Percentiles rank a stretch among this genome's conserved stretches.
phyloP scores from a whole-genome alignment of 2,888 invertebrate genomes.

The Cephus sareptanus region DNA sequence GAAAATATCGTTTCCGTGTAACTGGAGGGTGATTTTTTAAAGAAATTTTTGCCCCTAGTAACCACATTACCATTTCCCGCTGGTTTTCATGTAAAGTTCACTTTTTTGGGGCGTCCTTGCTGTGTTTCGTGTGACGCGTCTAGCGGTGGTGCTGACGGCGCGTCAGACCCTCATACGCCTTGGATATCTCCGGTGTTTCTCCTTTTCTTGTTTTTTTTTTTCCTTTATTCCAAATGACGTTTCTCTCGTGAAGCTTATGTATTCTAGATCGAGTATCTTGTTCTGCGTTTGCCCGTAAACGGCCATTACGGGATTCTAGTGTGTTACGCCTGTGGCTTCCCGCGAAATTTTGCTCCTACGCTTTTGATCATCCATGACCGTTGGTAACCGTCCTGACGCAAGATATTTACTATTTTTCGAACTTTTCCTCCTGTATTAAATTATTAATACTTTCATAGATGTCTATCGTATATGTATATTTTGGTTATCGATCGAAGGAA shows the following conservation, averaged over 20 bases:
- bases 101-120: constrained; percentile 34
- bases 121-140: constrained; percentile 30
- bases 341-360: background rate
- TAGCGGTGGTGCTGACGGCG: constrained; percentile 17
- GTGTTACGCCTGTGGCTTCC: background rate
- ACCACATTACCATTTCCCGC: background rate
- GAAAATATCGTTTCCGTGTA: constrained; percentile 19
- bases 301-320: background rate
- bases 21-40: constrained; percentile 32
- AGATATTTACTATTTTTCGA: constrained; percentile 27
- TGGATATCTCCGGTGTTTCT: background rate
- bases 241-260: background rate
- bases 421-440: constrained; percentile 27
- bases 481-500: background rate
- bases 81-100: constrained; percentile 20
- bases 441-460: background rate
- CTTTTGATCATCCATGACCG: background rate
- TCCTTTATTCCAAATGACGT: background rate
- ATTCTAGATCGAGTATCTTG: background rate
- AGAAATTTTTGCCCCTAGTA: constrained; percentile 29
- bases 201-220: background rate
- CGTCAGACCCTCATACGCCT: constrained; percentile 1
- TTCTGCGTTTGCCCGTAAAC: background rate
- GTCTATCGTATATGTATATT: background rate
- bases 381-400: background rate